Conservation (phyloP, 2,888 invertebrate species). For the Amphipoea oculea region DNA sequence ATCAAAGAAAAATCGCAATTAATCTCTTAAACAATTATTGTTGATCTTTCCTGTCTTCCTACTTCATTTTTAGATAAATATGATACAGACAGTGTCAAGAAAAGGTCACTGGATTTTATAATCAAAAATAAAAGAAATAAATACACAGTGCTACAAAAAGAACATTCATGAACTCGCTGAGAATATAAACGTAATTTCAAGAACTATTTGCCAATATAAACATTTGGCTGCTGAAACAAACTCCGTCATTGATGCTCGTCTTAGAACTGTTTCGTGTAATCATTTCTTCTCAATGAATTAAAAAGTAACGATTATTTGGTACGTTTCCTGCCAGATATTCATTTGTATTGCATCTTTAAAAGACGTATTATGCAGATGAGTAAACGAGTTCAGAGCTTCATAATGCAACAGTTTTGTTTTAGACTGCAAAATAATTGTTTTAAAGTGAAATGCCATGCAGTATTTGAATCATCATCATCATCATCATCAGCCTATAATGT, state of each 20-base stretch:
- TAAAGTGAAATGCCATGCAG: too few relatives aligned
- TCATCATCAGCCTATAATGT: too few relatives aligned
- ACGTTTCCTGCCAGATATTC: slow-evolving; percentile 21
- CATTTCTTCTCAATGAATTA: slow-evolving; percentile 28
- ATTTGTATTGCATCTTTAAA: neutral
- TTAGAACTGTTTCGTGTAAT: slow-evolving; percentile 26
- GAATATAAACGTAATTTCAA: slow-evolving; percentile 49
- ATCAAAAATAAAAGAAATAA: slow-evolving; percentile 34
- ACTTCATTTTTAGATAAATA: slow-evolving; percentile 13
- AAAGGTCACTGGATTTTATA: slow-evolving; percentile 32
- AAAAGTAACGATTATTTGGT: slow-evolving; percentile 29
- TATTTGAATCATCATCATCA: too few relatives aligned
- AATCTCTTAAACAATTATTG: slow-evolving; percentile 7
- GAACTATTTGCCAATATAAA: slow-evolving; percentile 39
- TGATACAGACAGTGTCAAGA: slow-evolving; percentile 29
- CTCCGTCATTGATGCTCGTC: slow-evolving; percentile 35
- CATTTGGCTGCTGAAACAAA: slow-evolving; percentile 24
- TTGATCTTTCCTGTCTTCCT: slow-evolving; percentile 24
- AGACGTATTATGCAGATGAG: neutral
- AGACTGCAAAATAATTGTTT: too few relatives aligned
- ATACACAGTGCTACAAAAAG: slow-evolving; percentile 39
- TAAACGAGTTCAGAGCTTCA: neutral
- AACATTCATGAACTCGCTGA: slow-evolving; percentile 46
- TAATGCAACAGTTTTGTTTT: neutral
- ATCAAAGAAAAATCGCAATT: slow-evolving; percentile 35